Evolutionary conservation across 2,888 invertebrate genomes (phyloP).

Genomic region (Rhagonycha fulva): DNA sequence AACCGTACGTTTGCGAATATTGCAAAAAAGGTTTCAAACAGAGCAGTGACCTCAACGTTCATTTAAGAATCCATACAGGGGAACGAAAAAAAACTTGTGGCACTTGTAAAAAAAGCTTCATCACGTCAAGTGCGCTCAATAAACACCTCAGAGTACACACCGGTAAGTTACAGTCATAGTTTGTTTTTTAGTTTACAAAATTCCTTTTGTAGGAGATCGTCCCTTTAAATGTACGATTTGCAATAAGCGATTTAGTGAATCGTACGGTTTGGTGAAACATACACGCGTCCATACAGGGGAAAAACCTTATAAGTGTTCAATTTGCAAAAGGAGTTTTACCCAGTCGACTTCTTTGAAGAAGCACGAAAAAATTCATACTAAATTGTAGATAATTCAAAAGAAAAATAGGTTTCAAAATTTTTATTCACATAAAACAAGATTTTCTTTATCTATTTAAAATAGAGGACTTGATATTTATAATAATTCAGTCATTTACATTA

Average conservation of each 20-base stretch:
- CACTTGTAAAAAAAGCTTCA: conserved; percentile 1
- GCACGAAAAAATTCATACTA: background rate
- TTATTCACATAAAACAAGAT: background rate
- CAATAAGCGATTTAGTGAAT: conserved; percentile 2
- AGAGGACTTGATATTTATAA: conserved; percentile 1
- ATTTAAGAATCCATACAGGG: background rate
- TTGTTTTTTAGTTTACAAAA: background rate
- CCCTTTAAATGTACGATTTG: conserved; percentile 3
- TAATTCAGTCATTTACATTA: conserved; percentile 26
- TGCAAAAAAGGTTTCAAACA: conserved; percentile 5
- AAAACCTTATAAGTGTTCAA: conserved; percentile 2
- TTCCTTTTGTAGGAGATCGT: background rate
- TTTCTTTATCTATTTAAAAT: background rate
- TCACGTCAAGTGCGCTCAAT: conserved; percentile 6
- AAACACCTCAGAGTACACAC: conserved; percentile 5
- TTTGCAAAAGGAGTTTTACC: background rate
- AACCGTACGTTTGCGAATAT: conserved; percentile 5
- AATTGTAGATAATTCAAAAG: background rate
- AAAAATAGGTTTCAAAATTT: background rate
- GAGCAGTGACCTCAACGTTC: conserved; percentile 6
- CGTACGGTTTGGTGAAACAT: conserved; percentile 6
- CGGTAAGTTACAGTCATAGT: background rate
- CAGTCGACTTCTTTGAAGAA: conserved; percentile 4
- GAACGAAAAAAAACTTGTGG: conserved; percentile 2
- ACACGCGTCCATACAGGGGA: conserved; percentile 5